Conservation (phyloP, 2,113 vertebrate species). For the Acanthochromis polyacanthus region DNA sequence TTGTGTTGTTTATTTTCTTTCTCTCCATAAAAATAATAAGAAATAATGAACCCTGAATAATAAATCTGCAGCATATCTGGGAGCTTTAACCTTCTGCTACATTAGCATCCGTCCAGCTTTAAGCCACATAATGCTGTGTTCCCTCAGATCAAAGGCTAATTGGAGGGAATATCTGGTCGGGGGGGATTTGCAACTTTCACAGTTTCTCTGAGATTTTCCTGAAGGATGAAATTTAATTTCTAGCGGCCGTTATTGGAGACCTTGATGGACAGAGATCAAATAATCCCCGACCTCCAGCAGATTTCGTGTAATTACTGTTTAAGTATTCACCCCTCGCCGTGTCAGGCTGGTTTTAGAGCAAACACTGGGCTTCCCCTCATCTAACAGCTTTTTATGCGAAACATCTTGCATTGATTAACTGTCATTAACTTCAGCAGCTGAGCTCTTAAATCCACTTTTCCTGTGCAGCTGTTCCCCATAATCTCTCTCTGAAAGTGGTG, state of each 20-base stretch:
- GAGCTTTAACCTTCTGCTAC: neutral
- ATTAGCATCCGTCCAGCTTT: neutral
- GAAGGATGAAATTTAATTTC: constrained; percentile 23
- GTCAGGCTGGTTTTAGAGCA: constrained; percentile 44
- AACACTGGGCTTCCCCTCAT: neutral
- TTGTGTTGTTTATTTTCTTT: too few species aligned
- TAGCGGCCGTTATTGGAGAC: constrained; percentile 9
- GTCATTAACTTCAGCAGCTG: neutral
- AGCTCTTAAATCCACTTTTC: neutral
- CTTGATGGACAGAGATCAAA: constrained; percentile 41
- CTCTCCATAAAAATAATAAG: too few species aligned
- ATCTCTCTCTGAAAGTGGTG: too few species aligned
- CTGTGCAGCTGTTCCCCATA: too few species aligned
- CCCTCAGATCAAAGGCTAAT: constrained; percentile 60
- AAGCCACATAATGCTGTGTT: neutral
- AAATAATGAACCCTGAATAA: too few species aligned
- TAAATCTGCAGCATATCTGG: too few species aligned
- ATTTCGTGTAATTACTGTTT: constrained; percentile 48
- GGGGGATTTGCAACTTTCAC: constrained; percentile 37
- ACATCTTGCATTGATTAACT: too few species aligned
- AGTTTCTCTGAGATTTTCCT: constrained; percentile 16
- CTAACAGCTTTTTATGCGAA: neutral
- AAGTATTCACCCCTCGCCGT: constrained; percentile 6
- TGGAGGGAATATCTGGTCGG: constrained; percentile 34
- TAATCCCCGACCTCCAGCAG: constrained; percentile 37